Conservation (phyloP, 2,797 vertebrate species). For the Acipenser oxyrinchus region DNA sequence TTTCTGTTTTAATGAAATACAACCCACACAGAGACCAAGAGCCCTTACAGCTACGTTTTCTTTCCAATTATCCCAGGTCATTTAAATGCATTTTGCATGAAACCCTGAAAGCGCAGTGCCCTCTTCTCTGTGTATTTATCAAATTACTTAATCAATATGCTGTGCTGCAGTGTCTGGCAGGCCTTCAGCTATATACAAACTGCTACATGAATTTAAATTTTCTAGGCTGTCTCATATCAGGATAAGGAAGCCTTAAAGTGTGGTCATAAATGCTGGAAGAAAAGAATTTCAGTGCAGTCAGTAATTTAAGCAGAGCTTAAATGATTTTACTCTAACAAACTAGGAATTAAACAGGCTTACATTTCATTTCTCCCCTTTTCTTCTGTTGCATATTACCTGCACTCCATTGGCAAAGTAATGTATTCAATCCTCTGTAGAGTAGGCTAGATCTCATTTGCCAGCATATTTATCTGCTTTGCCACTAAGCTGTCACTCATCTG, state of each 20-base stretch:
- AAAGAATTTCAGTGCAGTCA: slow-evolving; percentile 30
- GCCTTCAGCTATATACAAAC: slow-evolving; percentile 39
- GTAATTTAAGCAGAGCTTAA: slow-evolving; percentile 48
- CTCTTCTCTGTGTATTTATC: slow-evolving; percentile 59
- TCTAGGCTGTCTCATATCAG: slow-evolving; percentile 41
- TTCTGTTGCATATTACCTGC: slow-evolving; percentile 54
- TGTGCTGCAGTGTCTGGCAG: slow-evolving; percentile 43
- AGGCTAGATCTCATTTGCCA: slow-evolving; percentile 64
- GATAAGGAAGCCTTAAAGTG: slow-evolving; percentile 28
- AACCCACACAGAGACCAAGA: not conserved
- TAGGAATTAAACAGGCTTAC: slow-evolving; percentile 48
- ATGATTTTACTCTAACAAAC: slow-evolving; percentile 45
- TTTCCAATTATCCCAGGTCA: slow-evolving; percentile 56
- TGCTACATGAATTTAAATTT: slow-evolving; percentile 51
- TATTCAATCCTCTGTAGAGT: slow-evolving; percentile 65
- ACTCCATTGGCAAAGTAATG: slow-evolving; percentile 66
- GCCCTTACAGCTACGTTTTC: slow-evolving; percentile 17
- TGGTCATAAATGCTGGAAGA: slow-evolving; percentile 2
- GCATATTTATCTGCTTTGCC: slow-evolving; percentile 69
- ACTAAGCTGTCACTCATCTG: slow-evolving; percentile 67
- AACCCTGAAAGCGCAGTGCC: slow-evolving; percentile 49
- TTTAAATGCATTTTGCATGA: slow-evolving; percentile 64
- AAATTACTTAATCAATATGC: slow-evolving; percentile 66
- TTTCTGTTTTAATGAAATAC: slow-evolving; percentile 2
- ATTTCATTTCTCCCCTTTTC: slow-evolving; percentile 50